A percentile compares a stretch with the other conserved stretches of the same genome.
Conservation (phyloP, 2,797 vertebrate species). For the Sardinella longiceps region DNA sequence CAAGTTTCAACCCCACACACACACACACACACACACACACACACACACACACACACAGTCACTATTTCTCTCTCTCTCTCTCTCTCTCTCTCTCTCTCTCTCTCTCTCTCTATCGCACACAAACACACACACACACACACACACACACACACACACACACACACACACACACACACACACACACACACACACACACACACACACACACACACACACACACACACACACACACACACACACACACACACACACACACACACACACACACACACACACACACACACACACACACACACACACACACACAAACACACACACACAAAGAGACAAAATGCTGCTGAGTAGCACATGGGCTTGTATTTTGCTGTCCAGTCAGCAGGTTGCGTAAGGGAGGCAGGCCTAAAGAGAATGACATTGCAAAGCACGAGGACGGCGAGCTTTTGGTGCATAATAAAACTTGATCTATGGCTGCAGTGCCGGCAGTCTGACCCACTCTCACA, state of each 20-base stretch:
- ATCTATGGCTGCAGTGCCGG: conserved; percentile 73
- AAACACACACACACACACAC: background rate
- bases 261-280: too few species aligned
- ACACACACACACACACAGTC: background rate
- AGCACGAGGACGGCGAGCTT: conserved; percentile 68
- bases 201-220: too few species aligned
- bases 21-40: background rate
- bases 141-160: background rate
- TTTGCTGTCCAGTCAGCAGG: conserved; percentile 72
- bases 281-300: background rate
- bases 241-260: too few species aligned
- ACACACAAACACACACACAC: conserved; percentile 28
- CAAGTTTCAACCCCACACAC: too few species aligned
- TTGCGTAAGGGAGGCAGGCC: conserved; percentile 54
- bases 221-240: background rate
- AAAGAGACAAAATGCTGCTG: background rate
- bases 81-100: too few species aligned
- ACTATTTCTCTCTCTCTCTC: background rate
- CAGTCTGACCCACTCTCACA: conserved; percentile 41
- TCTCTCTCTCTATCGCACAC: background rate
- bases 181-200: background rate
- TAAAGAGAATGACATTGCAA: conserved; percentile 71
- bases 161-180: background rate
- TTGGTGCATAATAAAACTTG: conserved; percentile 78
- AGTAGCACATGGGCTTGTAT: conserved; percentile 47